Percentiles rank a stretch among this genome's conserved stretches.
Conservation (phyloP, 2,888 invertebrate species). For the Melipona beecheii region DNA sequence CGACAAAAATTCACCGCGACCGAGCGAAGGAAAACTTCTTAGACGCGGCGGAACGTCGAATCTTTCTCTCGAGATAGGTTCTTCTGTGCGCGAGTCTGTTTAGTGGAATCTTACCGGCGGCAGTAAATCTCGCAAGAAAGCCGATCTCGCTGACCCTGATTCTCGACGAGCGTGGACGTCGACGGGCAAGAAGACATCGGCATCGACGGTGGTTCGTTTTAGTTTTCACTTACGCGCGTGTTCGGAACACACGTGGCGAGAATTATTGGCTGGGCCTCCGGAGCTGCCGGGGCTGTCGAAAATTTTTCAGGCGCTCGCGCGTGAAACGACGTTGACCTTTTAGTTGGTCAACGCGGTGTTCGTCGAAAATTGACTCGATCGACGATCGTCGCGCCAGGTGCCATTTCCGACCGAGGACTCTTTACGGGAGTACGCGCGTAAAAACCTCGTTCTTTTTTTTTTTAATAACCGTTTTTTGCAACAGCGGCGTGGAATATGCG, state of each 20-base stretch:
- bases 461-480: slow-evolving; percentile 30
- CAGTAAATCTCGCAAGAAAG: slow-evolving; percentile 69
- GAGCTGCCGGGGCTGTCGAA: slow-evolving; percentile 33
- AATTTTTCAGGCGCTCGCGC: slow-evolving; percentile 36
- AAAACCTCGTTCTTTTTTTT: not conserved
- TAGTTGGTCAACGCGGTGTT: not conserved
- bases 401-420: not conserved
- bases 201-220: slow-evolving; percentile 47
- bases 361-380: not conserved
- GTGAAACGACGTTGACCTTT: slow-evolving; percentile 26
- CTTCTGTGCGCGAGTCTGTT: slow-evolving; percentile 47
- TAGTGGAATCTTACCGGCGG: slow-evolving; percentile 67
- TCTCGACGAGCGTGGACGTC: slow-evolving; percentile 34
- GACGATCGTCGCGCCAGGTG: slow-evolving; percentile 20
- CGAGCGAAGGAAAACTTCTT: too few species aligned
- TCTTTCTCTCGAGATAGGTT: too few species aligned
- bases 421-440: not conserved
- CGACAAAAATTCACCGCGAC: too few species aligned
- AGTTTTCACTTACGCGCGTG: slow-evolving; percentile 47
- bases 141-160: slow-evolving; percentile 73
- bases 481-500: slow-evolving; percentile 31
- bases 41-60: too few species aligned
- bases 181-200: slow-evolving; percentile 22
- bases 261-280: slow-evolving; percentile 51
- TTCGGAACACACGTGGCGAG: slow-evolving; percentile 36